phyloP scores from a whole-genome alignment of 2,797 vertebrate species.

The Poeciliopsis presidionis region DNA sequence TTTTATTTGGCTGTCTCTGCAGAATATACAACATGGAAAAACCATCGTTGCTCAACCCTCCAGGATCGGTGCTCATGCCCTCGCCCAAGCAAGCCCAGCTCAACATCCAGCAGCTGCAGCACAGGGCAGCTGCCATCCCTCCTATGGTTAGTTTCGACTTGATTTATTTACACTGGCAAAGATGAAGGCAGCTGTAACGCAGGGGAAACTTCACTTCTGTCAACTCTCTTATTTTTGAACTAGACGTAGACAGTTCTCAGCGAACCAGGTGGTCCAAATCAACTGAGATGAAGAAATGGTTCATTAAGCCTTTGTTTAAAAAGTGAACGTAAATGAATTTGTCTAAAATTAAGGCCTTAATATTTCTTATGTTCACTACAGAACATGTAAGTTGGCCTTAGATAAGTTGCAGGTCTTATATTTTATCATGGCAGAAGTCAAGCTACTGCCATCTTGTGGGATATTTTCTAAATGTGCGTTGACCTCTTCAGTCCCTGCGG shows the following conservation, averaged over 20 bases:
- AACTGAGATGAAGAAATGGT: neutral
- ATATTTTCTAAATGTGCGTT: no score
- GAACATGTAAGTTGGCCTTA: no score
- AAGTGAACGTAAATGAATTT: no score
- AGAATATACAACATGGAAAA: conserved; percentile 93
- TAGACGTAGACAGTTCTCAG: neutral
- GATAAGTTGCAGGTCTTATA: no score
- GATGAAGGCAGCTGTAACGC: conserved; percentile 18
- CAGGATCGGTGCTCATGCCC: conserved; percentile 88
- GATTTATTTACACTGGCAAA: conserved; percentile 38
- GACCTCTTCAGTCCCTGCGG: no score
- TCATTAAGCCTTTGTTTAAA: no score
- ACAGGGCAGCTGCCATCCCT: conserved; percentile 93
- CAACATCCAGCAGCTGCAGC: conserved; percentile 94
- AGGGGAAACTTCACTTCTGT: neutral
- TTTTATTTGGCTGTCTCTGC: conserved; percentile 34
- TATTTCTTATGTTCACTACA: no score
- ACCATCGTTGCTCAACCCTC: conserved; percentile 87
- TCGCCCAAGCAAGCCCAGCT: conserved; percentile 87
- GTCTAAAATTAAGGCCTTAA: no score
- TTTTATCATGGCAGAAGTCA: no score
- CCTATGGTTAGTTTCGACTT: conserved; percentile 87
- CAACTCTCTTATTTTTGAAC: neutral
- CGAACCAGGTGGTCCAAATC: neutral
- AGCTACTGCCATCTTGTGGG: no score